These are phyloP conservation scores for Camponotus floridanus DNA, from an alignment of 1,140 invertebrate species.

Conservation along the genomic window DNA sequence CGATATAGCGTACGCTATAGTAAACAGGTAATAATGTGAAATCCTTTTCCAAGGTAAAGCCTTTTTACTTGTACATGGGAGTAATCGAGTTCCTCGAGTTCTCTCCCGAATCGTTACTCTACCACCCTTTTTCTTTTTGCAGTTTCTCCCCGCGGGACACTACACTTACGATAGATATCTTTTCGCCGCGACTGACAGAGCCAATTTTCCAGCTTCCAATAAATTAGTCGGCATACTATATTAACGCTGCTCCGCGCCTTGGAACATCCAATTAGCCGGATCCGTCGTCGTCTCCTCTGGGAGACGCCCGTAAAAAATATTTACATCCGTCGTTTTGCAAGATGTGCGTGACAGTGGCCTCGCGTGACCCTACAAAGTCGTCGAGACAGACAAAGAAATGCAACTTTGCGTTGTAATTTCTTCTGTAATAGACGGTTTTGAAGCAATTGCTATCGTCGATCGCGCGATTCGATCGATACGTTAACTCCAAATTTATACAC, in stretches of 20 bases:
- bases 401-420: conserved; percentile 59
- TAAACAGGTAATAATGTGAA: conserved; percentile 8
- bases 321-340: conserved; percentile 61
- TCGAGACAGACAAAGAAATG: neutral
- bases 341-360: conserved; percentile 66
- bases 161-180: conserved; percentile 36
- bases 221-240: conserved; percentile 20
- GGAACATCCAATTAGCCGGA: conserved; percentile 39
- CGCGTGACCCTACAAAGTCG: neutral
- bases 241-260: conserved; percentile 7
- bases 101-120: neutral
- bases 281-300: conserved; percentile 14
- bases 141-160: neutral
- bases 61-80: neutral
- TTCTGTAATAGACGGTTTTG: conserved; percentile 13
- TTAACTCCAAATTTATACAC: neutral
- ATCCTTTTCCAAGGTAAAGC: neutral
- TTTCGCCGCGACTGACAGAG: conserved; percentile 21
- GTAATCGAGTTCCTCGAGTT: neutral
- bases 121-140: neutral
- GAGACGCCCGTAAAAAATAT: conserved; percentile 54
- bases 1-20: neutral
- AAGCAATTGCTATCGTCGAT: conserved; percentile 4
- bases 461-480: neutral
- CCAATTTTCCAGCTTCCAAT: conserved; percentile 30